Percentiles rank a stretch among this genome's conserved stretches.
Conservation (phyloP, 2,113 vertebrate species). For the Planiliza haematocheilus region DNA sequence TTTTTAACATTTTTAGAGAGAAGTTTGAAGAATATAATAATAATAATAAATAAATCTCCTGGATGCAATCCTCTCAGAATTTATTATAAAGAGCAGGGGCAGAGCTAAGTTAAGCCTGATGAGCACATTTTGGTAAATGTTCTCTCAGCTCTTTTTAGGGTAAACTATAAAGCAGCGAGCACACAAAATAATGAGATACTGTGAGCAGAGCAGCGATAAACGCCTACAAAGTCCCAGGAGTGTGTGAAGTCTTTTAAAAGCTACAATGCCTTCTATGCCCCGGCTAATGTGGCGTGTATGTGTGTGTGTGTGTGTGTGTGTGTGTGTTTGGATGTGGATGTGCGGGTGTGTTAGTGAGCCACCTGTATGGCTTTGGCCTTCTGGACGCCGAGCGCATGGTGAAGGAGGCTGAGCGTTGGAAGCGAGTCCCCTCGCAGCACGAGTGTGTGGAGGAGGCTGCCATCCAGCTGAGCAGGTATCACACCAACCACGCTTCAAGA, state of each 20-base stretch:
- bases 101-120: slow-evolving; percentile 25
- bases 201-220: slow-evolving; percentile 65
- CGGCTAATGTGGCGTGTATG: slow-evolving; percentile 42
- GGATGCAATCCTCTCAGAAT: neutral
- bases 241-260: slow-evolving; percentile 56
- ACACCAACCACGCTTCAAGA: slow-evolving; percentile 1
- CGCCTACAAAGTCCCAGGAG: slow-evolving; percentile 59
- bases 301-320: slow-evolving; percentile 39
- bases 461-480: slow-evolving; percentile 90
- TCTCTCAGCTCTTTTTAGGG: slow-evolving; percentile 50
- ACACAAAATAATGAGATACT: slow-evolving; percentile 63
- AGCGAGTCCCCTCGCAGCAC: slow-evolving; percentile 90
- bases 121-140: slow-evolving; percentile 58
- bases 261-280: slow-evolving; percentile 43
- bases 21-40: slow-evolving; percentile 12
- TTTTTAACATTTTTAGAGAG: neutral
- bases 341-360: slow-evolving; percentile 90
- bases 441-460: slow-evolving; percentile 89
- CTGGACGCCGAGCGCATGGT: slow-evolving; percentile 98
- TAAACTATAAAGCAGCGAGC: slow-evolving; percentile 54
- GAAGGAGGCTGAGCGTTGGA: slow-evolving; percentile 94
- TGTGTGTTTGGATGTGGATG: too few relatives aligned
- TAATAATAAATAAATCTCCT: slow-evolving; percentile 6
- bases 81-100: slow-evolving; percentile 18
- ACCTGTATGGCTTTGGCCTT: slow-evolving; percentile 96